Evolutionary conservation across 2,113 vertebrate genomes (phyloP).

Genomic region (Mobula birostris): DNA sequence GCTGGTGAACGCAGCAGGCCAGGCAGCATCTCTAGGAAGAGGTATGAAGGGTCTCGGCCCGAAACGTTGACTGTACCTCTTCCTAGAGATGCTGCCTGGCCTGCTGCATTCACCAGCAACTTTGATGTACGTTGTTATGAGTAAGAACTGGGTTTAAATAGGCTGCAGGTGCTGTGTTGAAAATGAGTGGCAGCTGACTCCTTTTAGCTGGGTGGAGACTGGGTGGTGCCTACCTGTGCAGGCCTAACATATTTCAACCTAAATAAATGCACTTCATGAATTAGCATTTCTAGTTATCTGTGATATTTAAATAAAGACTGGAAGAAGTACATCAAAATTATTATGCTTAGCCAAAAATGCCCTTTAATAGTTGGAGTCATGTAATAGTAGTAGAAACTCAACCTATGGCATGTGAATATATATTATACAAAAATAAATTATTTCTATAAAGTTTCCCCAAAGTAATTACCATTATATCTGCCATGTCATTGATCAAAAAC

Average conservation of each 20-base stretch:
- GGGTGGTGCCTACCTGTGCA: no score
- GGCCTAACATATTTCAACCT: not conserved
- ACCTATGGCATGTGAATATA: not conserved
- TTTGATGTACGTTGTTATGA: no score
- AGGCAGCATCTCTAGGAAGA: no score
- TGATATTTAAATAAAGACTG: not conserved
- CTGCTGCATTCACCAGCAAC: no score
- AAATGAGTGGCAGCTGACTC: no score
- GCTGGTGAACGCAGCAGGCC: no score
- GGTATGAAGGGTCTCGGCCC: no score
- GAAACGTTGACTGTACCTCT: no score
- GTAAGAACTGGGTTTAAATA: no score
- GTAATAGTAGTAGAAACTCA: not conserved
- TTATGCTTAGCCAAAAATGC: not conserved
- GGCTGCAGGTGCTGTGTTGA: no score
- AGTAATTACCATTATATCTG: slow-evolving; percentile 48
- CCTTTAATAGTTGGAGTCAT: not conserved
- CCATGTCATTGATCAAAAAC: slow-evolving; percentile 58
- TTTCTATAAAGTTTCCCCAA: not conserved
- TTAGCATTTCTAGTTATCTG: not conserved
- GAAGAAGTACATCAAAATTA: not conserved
- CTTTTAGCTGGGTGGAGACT: no score
- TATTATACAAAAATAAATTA: not conserved
- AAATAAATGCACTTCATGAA: not conserved
- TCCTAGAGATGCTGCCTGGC: no score